Conservation (phyloP, 2,797 vertebrate genomes). For the Catharus ustulatus region DNA sequence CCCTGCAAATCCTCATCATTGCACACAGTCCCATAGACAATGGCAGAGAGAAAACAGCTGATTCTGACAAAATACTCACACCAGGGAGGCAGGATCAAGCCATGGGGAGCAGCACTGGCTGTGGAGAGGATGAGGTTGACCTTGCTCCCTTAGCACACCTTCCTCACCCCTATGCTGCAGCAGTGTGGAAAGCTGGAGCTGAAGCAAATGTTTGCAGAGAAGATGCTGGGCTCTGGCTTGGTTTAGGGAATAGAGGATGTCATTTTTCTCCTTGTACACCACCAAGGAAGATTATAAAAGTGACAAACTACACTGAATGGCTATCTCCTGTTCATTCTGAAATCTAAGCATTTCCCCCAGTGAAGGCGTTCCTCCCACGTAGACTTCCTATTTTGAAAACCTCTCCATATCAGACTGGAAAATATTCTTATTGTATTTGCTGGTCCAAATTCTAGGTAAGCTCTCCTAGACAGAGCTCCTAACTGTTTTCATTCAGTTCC, state of each 20-base stretch:
- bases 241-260: not conserved
- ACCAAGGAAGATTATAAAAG: not conserved
- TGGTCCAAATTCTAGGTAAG: not conserved
- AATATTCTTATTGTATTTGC: not conserved
- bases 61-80: conserved; percentile 1
- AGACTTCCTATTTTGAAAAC: not conserved
- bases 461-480: not conserved
- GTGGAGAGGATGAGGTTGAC: not conserved
- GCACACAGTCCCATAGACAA: conserved; percentile 51
- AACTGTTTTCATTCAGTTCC: not conserved
- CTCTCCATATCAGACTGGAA: not conserved
- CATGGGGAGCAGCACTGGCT: not conserved
- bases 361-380: not conserved
- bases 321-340: not conserved
- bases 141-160: not conserved
- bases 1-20: conserved; percentile 37
- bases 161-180: not conserved
- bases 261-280: not conserved
- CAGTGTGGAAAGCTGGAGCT: not conserved
- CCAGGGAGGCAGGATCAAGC: not conserved
- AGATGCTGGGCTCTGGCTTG: not conserved
- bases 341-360: not conserved
- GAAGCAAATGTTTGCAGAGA: not conserved
- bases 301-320: not conserved
- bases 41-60: not conserved